A percentile compares a stretch with the other conserved stretches of the same genome.
These are phyloP conservation scores for Seriola rivoliana DNA, from an alignment of 2,113 vertebrate species.

Conservation along the genomic window DNA sequence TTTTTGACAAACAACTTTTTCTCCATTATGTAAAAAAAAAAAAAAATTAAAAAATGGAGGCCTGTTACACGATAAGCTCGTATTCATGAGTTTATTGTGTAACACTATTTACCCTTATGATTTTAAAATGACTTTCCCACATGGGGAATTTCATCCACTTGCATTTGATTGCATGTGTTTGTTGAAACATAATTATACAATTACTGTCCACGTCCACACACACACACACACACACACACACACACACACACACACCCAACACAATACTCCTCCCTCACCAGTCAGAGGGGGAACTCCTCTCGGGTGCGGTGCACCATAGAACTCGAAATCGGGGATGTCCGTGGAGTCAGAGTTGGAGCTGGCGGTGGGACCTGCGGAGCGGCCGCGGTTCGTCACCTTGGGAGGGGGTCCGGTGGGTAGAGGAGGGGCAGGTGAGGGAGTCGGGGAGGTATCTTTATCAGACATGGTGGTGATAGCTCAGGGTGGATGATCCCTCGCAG, in stretches of 20 bases:
- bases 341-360: constrained; percentile 87
- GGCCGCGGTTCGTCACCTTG: constrained; percentile 82
- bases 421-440: constrained; percentile 37
- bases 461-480: constrained; percentile 32
- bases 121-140: no score
- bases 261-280: constrained; percentile 80
- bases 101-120: no score
- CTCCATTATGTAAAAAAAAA: no score
- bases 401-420: constrained; percentile 60
- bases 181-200: not conserved
- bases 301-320: constrained; percentile 82
- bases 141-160: not conserved
- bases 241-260: not conserved
- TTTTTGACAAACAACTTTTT: not conserved
- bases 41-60: no score
- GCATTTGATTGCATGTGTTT: not conserved
- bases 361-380: constrained; percentile 81
- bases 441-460: constrained; percentile 34
- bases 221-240: not conserved
- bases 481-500: not conserved
- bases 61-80: no score
- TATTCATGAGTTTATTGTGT: no score
- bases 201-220: not conserved
- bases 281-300: constrained; percentile 83
- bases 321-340: constrained; percentile 87